Evolutionary conservation across 1,140 invertebrate genomes (phyloP), one percentile per base, ranked within the genome.

Genomic region (Elymnias hypermnestra): DNA sequence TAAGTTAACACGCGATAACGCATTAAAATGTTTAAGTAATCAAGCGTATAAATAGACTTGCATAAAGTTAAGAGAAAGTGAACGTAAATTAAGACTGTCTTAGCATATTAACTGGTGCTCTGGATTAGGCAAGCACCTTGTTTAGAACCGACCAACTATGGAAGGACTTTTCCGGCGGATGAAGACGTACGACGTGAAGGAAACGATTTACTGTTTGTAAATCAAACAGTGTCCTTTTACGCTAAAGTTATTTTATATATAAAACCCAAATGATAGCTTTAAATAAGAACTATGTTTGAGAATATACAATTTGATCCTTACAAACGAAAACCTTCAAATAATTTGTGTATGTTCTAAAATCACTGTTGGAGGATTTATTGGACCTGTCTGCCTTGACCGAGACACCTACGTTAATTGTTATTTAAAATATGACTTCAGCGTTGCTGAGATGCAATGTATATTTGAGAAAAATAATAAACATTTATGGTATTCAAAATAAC

Each of bases 121-220:
- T 25, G 60, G 56, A 66, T 70, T 70, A 74, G 60, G 57, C 43
- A 61, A 42, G 26, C 8, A 31, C 73, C 67, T 46, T 68, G 63
- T 63, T 61, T 54, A 68, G 48, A 13, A 21, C 43, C 39, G 43
- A 39, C 39, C 63, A 12, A 50, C 61, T 59, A 72, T 61, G 73
- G 73, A 8, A 31, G 18, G 55, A 51, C 64, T 65, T 66, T 77
- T 81, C 78, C 76, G 79, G 63, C 71, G 68, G 66, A 67, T 62
- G 47, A 12, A 37, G 33, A 15, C 44, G 36, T 33, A 23, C 10
- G 29, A 39, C 49, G 36, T 31, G 37, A 31, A 63, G 59, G 63
- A 59, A 62, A 62, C 39, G 46, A 33, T 10, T 19, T 36, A 40
- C 25, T 31, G 9, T 21, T 29, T 12, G 9, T 13, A 29, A 29